Evolutionary conservation across 2,113 vertebrate genomes (phyloP).

Genomic region (Austrofundulus limnaeus): DNA sequence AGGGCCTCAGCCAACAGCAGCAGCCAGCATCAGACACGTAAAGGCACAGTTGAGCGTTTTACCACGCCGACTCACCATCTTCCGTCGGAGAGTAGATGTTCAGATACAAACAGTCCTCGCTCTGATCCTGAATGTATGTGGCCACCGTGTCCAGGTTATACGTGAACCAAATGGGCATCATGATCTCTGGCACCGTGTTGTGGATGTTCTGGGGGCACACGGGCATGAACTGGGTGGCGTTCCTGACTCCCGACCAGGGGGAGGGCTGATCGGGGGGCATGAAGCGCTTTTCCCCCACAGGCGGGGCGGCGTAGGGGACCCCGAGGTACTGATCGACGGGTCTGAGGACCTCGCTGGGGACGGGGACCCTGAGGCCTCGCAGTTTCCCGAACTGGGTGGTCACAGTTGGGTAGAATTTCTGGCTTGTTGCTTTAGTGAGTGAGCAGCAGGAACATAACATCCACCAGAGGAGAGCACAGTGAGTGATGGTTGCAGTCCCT

Average conservation of each 20-base stretch:
- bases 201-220: conserved; percentile 98
- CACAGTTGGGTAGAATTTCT: conserved; percentile 90
- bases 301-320: conserved; percentile 92
- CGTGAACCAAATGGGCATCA: conserved; percentile 99
- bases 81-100: conserved; percentile 97
- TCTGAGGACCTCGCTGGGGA: conserved; percentile 93
- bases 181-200: conserved; percentile 95
- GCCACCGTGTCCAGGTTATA: conserved; percentile 98
- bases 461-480: conserved; percentile 77
- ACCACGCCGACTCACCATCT: conserved; percentile 87
- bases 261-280: conserved; percentile 92
- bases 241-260: conserved; percentile 91
- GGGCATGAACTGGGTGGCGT: conserved; percentile 94
- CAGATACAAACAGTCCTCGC: conserved; percentile 90
- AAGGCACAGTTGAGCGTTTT: conserved; percentile 13
- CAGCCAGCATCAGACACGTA: conserved; percentile 23
- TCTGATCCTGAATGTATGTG: conserved; percentile 89
- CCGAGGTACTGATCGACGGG: conserved; percentile 93
- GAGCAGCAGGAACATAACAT: conserved; percentile 78
- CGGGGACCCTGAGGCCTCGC: conserved; percentile 91
- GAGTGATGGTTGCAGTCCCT: conserved; percentile 71
- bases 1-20: conserved; percentile 6
- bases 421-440: conserved; percentile 86
- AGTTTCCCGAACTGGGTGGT: conserved; percentile 95
- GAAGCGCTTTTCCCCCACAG: conserved; percentile 91